Evolutionary conservation across 2,113 vertebrate genomes (phyloP).

Genomic region (Stigmatopora argus): DNA sequence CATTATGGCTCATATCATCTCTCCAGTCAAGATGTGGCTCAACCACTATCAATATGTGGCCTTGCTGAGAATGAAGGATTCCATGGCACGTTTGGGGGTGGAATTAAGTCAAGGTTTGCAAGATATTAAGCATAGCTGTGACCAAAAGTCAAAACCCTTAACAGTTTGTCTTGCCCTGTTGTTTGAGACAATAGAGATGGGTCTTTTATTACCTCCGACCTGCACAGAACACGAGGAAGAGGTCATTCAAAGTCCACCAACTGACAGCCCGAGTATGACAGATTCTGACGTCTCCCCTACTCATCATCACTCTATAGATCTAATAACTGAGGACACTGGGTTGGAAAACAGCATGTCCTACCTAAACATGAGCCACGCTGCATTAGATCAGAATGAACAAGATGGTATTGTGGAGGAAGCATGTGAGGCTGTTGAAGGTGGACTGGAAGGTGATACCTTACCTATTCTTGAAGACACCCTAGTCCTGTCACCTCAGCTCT

Average conservation of each 20-base stretch:
- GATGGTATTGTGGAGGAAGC: constrained; percentile 77
- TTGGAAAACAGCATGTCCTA: constrained; percentile 47
- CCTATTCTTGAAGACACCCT: constrained; percentile 22
- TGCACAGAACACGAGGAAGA: constrained; percentile 56
- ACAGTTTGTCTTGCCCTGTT: constrained; percentile 77
- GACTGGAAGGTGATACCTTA: constrained; percentile 34
- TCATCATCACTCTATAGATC: constrained; percentile 40
- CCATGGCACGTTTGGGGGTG: constrained; percentile 75
- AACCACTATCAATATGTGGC: constrained; percentile 95
- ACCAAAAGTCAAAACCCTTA: constrained; percentile 49
- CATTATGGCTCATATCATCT: constrained; percentile 76
- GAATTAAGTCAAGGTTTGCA: constrained; percentile 76
- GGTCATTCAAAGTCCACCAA: constrained; percentile 73
- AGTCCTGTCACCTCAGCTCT: constrained; percentile 44
- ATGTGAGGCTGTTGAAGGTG: constrained; percentile 78
- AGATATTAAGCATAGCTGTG: constrained; percentile 48
- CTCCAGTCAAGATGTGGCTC: constrained; percentile 78
- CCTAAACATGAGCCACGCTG: constrained; percentile 4
- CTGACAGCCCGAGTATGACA: constrained; percentile 84
- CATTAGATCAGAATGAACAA: constrained; percentile 50
- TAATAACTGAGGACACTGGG: constrained; percentile 58
- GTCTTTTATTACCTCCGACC: constrained; percentile 78
- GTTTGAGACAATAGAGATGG: constrained; percentile 77
- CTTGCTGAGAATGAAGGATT: constrained; percentile 86
- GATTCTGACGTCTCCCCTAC: constrained; percentile 78